Percentiles rank a stretch among this genome's conserved stretches.
Evolutionary conservation across 2,888 invertebrate genomes (phyloP).

Genomic region (Beris chalybata): DNA sequence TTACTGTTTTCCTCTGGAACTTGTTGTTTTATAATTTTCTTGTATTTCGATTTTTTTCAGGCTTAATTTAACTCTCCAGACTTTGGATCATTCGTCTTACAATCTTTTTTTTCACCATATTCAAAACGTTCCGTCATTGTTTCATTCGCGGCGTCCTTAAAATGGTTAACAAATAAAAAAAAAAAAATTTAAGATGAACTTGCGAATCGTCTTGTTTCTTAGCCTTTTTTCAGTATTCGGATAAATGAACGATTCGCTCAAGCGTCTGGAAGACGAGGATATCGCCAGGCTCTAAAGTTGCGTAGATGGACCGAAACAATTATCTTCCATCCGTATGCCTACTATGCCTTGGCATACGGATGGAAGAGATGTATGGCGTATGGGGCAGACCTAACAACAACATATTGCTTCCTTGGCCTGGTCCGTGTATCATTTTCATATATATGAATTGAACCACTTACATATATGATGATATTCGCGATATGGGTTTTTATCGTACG

Average conservation of each 20-base stretch:
- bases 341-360: background rate
- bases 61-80: conserved; percentile 24
- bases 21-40: background rate
- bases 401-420: too few species aligned
- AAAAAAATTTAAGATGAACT: background rate
- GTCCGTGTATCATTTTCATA: too few species aligned
- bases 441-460: too few species aligned
- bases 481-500: too few species aligned
- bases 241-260: background rate
- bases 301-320: conserved; percentile 9
- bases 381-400: background rate
- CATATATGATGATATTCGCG: too few species aligned
- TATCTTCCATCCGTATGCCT: background rate
- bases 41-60: conserved; percentile 8
- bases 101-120: background rate
- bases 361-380: background rate
- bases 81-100: conserved; percentile 1
- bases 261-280: too few species aligned
- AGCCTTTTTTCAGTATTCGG: background rate
- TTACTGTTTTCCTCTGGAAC: conserved; percentile 20
- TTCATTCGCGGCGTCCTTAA: background rate
- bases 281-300: background rate
- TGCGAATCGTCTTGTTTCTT: background rate
- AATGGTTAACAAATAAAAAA: background rate
- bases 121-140: background rate